Base-by-base conservation (phyloP, 2,113 vertebrate species). In the Sitta europaea region DNA sequence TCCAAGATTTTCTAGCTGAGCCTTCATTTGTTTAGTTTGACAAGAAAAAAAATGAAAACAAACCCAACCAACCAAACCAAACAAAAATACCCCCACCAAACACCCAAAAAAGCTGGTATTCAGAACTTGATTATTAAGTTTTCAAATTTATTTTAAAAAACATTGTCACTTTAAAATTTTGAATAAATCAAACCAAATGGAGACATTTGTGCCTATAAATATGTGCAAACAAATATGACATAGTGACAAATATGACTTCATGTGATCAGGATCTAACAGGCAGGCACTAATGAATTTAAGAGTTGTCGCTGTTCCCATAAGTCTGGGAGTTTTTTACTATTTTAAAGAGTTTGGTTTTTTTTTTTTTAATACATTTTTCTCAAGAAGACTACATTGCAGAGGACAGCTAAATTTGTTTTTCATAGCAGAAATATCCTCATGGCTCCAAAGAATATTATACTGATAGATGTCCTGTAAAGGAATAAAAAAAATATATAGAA, bases 311-410 rank as follows among this genome's bases (percentile, higher is more conserved):
- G 4, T 50, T 76, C 40, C 42, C 5, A 7, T 25, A 86, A 47
- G 16, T 59, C 57, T 67, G 6, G 1, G 11, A 1, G 0, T 0
- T 48, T 68, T 75, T 59, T 35, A 36, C 3, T 81, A 67, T 11
- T 57, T 91, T 50, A 74, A 81, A 78, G 3, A 40, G n/a, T n/a
- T n/a, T n/a, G n/a, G n/a, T n/a, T 40, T 40, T 40, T 5, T 65
- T 5, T 1, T 61, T 85, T 81, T 12, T 4, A 83, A 27, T 24
- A 27, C 8, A 12, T 59, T 78, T 29, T 29, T 89, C 4, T 83
- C 22, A 88, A 25, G 29, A 17, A 80, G n/a, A 5, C 8, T 71
- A 24, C 7, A 1, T 83, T 79, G 42, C 17, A 58, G 47, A 66
- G 45, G 47, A 51, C 9, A 35, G 31, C 10, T 54, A 81, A 28